A percentile compares a stretch with the other conserved stretches of the same genome.
Conservation (phyloP, 2,888 invertebrate species). For the Habrosyne pyritoides region DNA sequence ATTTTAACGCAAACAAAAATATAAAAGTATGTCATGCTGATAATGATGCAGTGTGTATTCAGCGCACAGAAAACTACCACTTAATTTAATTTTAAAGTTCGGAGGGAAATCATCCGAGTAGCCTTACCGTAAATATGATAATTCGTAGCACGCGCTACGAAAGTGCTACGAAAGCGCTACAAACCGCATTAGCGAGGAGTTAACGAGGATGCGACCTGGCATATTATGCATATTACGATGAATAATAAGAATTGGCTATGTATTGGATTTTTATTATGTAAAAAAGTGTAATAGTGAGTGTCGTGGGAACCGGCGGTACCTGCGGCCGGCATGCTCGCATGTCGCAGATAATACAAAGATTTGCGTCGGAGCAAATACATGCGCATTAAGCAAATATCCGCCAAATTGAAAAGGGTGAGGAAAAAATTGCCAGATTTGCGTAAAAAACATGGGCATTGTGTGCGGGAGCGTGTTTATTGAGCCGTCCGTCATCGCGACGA, state of each 20-base stretch:
- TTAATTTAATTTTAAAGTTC: too few relatives aligned
- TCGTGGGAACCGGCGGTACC: conserved; percentile 27
- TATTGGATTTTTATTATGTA: neutral
- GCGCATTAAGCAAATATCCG: conserved; percentile 49
- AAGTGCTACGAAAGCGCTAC: conserved; percentile 32
- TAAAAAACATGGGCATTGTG: conserved; percentile 33
- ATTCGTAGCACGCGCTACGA: conserved; percentile 24
- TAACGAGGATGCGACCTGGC: neutral
- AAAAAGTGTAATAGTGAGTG: neutral
- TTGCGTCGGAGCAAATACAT: conserved; percentile 27
- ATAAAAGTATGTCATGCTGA: too few relatives aligned
- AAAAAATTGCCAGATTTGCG: conserved; percentile 28
- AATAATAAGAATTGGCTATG: neutral
- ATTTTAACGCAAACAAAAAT: neutral
- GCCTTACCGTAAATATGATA: neutral
- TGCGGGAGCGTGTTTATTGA: conserved; percentile 15
- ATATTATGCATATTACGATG: neutral
- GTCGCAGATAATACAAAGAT: conserved; percentile 43
- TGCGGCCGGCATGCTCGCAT: conserved; percentile 32
- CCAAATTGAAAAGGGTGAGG: conserved; percentile 33
- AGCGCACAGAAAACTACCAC: too few relatives aligned
- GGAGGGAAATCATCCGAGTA: too few relatives aligned
- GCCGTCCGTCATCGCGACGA: conserved; percentile 41
- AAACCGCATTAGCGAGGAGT: conserved; percentile 6
- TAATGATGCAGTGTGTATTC: too few relatives aligned